Percentiles rank a stretch among this genome's conserved stretches.
Evolutionary conservation across 2,113 vertebrate species (phyloP).

Genomic region (Dasyprocta punctata): DNA sequence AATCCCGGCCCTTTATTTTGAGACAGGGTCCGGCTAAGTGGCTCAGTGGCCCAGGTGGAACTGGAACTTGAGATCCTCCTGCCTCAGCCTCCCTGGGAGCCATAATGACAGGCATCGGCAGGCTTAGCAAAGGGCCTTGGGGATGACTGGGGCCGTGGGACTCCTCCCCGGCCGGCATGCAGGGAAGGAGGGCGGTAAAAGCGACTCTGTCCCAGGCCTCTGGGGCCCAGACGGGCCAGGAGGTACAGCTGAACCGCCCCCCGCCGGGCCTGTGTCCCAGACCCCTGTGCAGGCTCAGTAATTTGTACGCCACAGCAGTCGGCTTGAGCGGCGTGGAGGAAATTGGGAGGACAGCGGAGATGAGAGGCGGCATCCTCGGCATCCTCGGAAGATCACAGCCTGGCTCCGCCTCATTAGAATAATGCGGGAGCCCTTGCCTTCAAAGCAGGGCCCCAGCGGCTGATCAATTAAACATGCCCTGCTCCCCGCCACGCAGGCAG

Average conservation of each 20-base stretch:
- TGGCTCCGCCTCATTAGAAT: neutral
- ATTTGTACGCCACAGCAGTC: accelerated
- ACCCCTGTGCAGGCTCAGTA: accelerated
- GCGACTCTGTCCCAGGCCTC: too few relatives aligned
- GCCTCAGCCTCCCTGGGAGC: neutral
- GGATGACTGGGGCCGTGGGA: too few relatives aligned
- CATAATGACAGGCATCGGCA: too few relatives aligned
- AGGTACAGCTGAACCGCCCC: neutral
- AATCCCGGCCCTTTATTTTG: neutral
- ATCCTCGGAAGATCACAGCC: neutral
- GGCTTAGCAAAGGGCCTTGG: too few relatives aligned
- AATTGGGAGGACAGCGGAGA: neutral
- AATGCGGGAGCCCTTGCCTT: neutral
- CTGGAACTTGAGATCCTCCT: neutral
- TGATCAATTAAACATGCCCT: slow-evolving; percentile 57
- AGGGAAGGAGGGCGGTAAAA: too few relatives aligned
- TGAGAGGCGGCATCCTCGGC: neutral
- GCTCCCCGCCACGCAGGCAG: neutral
- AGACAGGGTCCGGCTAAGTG: too few relatives aligned
- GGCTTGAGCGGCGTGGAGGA: neutral
- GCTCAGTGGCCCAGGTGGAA: neutral
- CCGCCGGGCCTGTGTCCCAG: neutral
- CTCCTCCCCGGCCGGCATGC: neutral
- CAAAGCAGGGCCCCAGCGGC: neutral
- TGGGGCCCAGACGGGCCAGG: too few relatives aligned